Evolutionary conservation across 2,888 invertebrate genomes (phyloP).

Genomic region (Siphonodentalium dalli): DNA sequence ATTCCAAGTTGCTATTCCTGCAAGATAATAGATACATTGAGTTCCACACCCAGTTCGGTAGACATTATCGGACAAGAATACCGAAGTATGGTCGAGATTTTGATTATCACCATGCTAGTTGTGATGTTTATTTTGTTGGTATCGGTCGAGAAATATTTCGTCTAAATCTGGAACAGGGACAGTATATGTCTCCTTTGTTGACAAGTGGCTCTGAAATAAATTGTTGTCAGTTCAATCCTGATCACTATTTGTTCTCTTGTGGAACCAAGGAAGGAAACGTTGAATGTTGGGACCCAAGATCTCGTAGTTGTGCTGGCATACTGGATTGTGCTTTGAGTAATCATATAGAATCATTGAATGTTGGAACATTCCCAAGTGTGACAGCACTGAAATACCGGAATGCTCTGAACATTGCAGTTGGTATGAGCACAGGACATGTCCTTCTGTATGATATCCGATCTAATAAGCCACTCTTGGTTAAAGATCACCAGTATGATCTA

Average conservation of each 20-base stretch:
- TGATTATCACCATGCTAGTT: conserved; percentile 85
- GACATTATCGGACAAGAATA: conserved; percentile 88
- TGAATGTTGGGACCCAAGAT: conserved; percentile 96
- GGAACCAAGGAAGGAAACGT: conserved; percentile 84
- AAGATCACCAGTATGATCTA: conserved; percentile 93
- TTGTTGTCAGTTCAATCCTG: conserved; percentile 84
- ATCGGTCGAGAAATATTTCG: conserved; percentile 86
- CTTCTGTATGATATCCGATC: conserved; percentile 93
- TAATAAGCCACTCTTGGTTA: conserved; percentile 83
- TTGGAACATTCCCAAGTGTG: conserved; percentile 46
- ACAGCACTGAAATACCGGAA: conserved; percentile 64
- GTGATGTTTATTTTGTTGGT: conserved; percentile 92
- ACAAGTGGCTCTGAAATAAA: conserved; percentile 75
- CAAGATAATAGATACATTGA: conserved; percentile 92
- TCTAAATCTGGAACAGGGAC: conserved; percentile 92
- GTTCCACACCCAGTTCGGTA: conserved; percentile 92
- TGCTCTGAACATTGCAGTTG: conserved; percentile 76
- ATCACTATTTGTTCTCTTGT: conserved; percentile 84
- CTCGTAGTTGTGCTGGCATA: conserved; percentile 77
- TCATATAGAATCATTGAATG: conserved; percentile 69
- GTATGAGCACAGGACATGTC: conserved; percentile 90
- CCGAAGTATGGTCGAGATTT: conserved; percentile 96
- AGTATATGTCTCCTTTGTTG: conserved; percentile 85
- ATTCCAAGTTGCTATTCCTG: conserved; percentile 91
- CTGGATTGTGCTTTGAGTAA: conserved; percentile 83